phyloP scores from a whole-genome alignment of 2,113 vertebrate species.

The Leptodactylus fuscus region DNA sequence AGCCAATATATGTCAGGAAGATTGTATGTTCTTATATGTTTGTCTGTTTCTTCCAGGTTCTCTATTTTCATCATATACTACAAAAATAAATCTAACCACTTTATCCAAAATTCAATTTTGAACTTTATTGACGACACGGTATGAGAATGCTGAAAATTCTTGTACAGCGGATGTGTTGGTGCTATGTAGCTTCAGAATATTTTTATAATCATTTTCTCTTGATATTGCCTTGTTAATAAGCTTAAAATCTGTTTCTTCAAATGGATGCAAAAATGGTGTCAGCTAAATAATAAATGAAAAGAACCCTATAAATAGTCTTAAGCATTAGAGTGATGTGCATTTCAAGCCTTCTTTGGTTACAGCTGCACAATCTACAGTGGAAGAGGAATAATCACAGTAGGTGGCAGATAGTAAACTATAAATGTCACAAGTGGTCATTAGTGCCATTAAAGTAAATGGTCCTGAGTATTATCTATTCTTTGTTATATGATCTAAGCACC shows the following conservation, averaged over 20 bases:
- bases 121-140: background rate
- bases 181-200: background rate
- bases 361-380: background rate
- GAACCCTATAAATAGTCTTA: background rate
- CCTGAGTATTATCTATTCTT: background rate
- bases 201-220: background rate
- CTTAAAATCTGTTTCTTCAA: background rate
- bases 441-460: conserved; percentile 27
- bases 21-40: no score
- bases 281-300: background rate
- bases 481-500: background rate
- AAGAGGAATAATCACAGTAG: conserved; percentile 15
- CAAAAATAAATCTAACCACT: no score
- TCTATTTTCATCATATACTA: no score
- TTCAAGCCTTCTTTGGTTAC: background rate
- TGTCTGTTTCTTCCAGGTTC: no score
- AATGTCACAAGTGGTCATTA: conserved; percentile 27
- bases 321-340: background rate
- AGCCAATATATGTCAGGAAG: no score
- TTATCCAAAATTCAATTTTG: no score
- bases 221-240: background rate
- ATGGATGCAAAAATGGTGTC: background rate
- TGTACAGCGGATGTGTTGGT: background rate
- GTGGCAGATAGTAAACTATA: background rate
- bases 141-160: background rate